These are phyloP conservation scores for Eristalis intricaria DNA, from an alignment of 2,888 invertebrate genomes.

Conservation along the genomic window DNA sequence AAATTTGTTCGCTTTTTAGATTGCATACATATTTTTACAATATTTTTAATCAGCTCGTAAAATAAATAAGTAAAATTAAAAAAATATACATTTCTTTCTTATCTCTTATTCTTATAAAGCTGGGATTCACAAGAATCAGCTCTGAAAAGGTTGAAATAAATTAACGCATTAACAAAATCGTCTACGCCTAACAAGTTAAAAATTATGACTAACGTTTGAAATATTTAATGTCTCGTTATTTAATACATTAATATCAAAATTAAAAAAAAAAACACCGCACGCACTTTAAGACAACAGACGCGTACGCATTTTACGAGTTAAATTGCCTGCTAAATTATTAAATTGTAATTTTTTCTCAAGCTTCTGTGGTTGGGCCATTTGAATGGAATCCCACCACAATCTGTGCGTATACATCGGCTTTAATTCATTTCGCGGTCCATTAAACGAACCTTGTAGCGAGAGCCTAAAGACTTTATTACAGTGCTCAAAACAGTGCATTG, in stretches of 20 bases:
- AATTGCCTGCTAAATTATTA: conserved; percentile 18
- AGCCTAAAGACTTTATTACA: conserved; percentile 2
- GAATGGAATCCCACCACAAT: neutral
- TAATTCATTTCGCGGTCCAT: neutral
- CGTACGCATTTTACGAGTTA: neutral
- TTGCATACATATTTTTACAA: no score
- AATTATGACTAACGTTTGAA: neutral
- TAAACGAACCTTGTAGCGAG: neutral
- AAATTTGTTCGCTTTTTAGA: no score
- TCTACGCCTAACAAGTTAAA: neutral
- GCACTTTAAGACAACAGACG: neutral
- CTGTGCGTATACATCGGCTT: neutral
- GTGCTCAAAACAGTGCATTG: neutral
- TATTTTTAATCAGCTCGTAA: no score
- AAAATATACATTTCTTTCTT: no score
- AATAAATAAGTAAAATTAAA: no score
- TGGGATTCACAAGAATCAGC: no score
- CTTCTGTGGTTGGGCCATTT: neutral
- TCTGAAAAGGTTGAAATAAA: no score
- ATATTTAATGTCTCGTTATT: neutral
- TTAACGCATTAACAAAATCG: neutral
- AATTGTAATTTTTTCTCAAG: neutral
- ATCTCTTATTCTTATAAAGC: no score
- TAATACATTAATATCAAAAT: neutral
- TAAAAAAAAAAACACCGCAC: neutral